phyloP scores from a whole-genome alignment of 2,797 vertebrate species.

The Neoniphon sammara region DNA sequence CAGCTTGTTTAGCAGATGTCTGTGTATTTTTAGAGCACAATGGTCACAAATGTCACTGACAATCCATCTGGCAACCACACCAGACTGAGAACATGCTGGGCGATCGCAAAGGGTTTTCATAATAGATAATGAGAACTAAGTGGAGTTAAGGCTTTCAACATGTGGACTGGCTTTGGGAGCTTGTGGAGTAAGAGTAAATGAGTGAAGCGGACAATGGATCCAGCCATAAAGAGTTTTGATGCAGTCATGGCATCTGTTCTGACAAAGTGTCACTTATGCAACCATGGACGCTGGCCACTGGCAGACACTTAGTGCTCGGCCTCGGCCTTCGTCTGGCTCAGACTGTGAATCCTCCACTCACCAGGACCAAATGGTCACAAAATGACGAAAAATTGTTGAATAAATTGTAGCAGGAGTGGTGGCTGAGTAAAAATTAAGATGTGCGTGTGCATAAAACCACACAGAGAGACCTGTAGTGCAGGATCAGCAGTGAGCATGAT shows the following conservation, averaged over 20 bases:
- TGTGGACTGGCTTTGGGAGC: slow-evolving; percentile 23
- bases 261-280: slow-evolving; percentile 70
- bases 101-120: slow-evolving; percentile 37
- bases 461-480: no score
- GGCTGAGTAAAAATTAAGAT: no score
- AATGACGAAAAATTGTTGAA: not conserved
- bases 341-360: slow-evolving; percentile 8
- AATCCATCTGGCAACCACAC: slow-evolving; percentile 33
- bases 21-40: slow-evolving; percentile 36
- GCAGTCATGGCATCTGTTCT: slow-evolving; percentile 42
- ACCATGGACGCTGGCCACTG: slow-evolving; percentile 37
- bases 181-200: not conserved
- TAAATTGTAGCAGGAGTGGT: not conserved
- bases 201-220: slow-evolving; percentile 28
- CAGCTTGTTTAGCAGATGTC: slow-evolving; percentile 52
- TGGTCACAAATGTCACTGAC: slow-evolving; percentile 30
- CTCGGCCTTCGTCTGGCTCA: not conserved
- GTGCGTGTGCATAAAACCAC: no score
- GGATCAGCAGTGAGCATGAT: no score
- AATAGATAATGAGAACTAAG: slow-evolving; percentile 35
- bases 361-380: not conserved
- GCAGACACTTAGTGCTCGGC: not conserved
- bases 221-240: slow-evolving; percentile 32
- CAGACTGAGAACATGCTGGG: slow-evolving; percentile 1
- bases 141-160: slow-evolving; percentile 15